Evolutionary conservation across 2,888 invertebrate species (phyloP), one percentile per base, ranked within the genome.

Genomic region (Eretmocerus hayati): DNA sequence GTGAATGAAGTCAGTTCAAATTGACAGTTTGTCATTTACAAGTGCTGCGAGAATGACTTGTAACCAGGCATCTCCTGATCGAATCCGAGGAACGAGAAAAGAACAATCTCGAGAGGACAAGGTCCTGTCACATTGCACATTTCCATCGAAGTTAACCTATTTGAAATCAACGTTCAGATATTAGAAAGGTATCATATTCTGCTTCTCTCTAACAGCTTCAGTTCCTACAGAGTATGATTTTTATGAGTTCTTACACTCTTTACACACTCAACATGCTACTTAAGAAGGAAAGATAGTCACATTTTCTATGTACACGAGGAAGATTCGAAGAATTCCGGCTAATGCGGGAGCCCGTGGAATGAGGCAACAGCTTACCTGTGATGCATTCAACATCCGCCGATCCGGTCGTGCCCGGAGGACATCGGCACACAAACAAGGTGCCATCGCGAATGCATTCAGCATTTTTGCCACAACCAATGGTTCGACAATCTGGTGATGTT

Each of bases 361-460:
- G 15, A 11, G 21, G 11, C 15, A 13, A 36, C 52, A 44, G 56
- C 73, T 72, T 77, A 81, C 82, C 81, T 76, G 76, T 74, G 56
- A 78, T 78, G 75, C 87, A 87, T 66, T 84, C 84, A 60, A 80
- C 74, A 62, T 85, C 81, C 31, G 87, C 83, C 59, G 81, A 78
- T 59, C 86, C 86, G 67, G 80, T 80, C 44, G 82, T 84, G 57
- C 87, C 87, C 46, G 84, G 82, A 57, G 83, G 80, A 72, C 87
- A 88, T 65, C 84, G 79, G 74, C 89, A 90, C 31, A 87, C 84
- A 75, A 88, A 92, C 64, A 84, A 83, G 53, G 85, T 85, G 56
- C 87, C 85, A 72, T 89, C 86, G 59, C 87, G 81, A 57, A 90
- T 82, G 74, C 90, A 92, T 71, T 87, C 85, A n/a, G 88, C 87